Conservation (phyloP, 2,888 invertebrate genomes). For the Lasioglossum villosulum region DNA sequence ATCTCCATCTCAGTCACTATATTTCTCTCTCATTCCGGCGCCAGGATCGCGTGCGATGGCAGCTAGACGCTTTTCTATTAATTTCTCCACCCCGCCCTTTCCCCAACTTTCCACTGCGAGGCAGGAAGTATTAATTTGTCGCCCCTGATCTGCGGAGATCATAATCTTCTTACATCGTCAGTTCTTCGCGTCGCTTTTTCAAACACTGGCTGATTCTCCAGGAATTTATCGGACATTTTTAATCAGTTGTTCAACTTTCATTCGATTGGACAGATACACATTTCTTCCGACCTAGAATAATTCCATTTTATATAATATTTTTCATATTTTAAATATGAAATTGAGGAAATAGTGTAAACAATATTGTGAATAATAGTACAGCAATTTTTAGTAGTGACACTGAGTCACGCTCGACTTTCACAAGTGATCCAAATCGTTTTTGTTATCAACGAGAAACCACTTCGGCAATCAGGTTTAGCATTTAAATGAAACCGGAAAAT, state of each 20-base stretch:
- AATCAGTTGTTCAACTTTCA: neutral
- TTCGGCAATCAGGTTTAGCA: neutral
- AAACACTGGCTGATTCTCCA: neutral
- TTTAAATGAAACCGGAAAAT: neutral
- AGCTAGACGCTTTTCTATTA: constrained; percentile 52
- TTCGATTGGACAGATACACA: too few species aligned
- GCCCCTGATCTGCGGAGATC: neutral
- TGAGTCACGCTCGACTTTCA: neutral
- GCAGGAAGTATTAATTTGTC: constrained; percentile 3
- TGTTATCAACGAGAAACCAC: neutral
- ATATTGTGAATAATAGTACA: too few species aligned
- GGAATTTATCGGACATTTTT: neutral
- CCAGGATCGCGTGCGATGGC: constrained; percentile 38
- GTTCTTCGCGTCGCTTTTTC: neutral
- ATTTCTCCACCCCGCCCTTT: constrained; percentile 14
- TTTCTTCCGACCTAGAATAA: too few species aligned
- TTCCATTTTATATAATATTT: too few species aligned
- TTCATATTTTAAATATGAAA: too few species aligned
- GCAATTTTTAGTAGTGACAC: too few species aligned
- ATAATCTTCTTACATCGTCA: neutral
- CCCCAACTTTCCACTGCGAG: constrained; percentile 18
- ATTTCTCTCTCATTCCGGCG: constrained; percentile 43
- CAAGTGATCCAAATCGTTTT: neutral
- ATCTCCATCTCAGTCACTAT: neutral
- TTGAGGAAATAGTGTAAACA: too few species aligned